Percentiles rank a stretch among this genome's conserved stretches.
phyloP scores from a whole-genome alignment of 1,140 invertebrate species.

The Drosophila obscura region DNA sequence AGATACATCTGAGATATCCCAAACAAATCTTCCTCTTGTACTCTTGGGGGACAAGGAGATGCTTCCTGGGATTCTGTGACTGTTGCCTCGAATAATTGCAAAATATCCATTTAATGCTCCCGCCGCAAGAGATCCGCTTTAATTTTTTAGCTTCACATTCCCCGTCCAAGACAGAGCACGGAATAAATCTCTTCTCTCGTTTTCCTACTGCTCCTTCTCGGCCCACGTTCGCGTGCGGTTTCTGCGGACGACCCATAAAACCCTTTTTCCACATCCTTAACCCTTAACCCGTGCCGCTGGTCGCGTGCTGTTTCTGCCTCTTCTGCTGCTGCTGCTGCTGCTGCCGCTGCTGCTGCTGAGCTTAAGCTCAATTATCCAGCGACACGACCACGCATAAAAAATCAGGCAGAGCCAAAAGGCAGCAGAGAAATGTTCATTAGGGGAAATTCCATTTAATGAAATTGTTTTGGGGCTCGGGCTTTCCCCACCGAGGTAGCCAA shows the following conservation, averaged over 20 bases:
- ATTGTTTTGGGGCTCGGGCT: slow-evolving; percentile 53
- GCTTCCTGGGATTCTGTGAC: slow-evolving; percentile 9
- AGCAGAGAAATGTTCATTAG: slow-evolving; percentile 70
- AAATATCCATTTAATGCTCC: slow-evolving; percentile 30
- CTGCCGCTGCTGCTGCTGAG: slow-evolving; percentile 12
- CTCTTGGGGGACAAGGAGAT: too few relatives aligned
- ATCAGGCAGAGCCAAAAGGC: slow-evolving; percentile 39
- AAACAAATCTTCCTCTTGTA: too few relatives aligned
- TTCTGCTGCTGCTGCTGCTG: slow-evolving; percentile 5
- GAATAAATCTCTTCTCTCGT: slow-evolving; percentile 43
- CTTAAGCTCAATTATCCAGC: slow-evolving; percentile 69
- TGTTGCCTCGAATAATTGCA: slow-evolving; percentile 12
- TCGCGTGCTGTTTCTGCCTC: slow-evolving; percentile 39
- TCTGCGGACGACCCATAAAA: slow-evolving; percentile 52
- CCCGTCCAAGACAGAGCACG: neutral
- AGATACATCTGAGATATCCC: too few relatives aligned
- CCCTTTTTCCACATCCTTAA: slow-evolving; percentile 40
- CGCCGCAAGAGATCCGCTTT: slow-evolving; percentile 33
- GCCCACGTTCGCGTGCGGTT: slow-evolving; percentile 52
- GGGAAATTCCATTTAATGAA: slow-evolving; percentile 72
- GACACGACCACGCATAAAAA: slow-evolving; percentile 60
- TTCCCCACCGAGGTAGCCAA: neutral
- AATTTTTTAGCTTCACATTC: slow-evolving; percentile 43
- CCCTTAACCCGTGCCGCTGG: slow-evolving; percentile 27
- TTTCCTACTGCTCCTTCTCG: slow-evolving; percentile 34